Percentiles rank a stretch among this genome's conserved stretches.
phyloP scores from a whole-genome alignment of 2,888 invertebrate genomes.

The Pseudococcus longispinus region DNA sequence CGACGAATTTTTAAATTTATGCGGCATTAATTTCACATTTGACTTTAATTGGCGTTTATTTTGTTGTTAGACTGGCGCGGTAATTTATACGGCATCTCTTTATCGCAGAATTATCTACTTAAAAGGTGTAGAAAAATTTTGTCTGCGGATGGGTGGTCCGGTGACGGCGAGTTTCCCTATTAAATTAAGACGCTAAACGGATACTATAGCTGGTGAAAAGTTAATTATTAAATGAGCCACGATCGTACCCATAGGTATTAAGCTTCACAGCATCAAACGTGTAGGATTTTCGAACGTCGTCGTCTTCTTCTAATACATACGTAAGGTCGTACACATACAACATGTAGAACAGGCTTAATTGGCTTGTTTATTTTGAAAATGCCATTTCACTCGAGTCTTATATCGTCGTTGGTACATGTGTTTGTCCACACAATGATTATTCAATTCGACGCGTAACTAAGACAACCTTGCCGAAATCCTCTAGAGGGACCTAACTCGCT shows the following conservation, averaged over 20 bases:
- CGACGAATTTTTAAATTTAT: conserved; percentile 38
- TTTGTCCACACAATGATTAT: conserved; percentile 26
- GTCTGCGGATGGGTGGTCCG: conserved; percentile 42
- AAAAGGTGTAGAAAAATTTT: conserved; percentile 46
- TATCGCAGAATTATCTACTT: conserved; percentile 39
- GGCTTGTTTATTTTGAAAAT: conserved; percentile 37
- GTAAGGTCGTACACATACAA: background rate
- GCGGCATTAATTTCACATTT: conserved; percentile 46
- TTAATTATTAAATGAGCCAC: conserved; percentile 41
- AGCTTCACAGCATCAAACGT: background rate
- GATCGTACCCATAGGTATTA: background rate
- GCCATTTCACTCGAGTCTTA: conserved; percentile 19
- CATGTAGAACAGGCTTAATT: conserved; percentile 40
- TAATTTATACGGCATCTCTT: conserved; percentile 43
- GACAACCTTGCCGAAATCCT: conserved; percentile 12
- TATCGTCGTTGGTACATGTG: background rate
- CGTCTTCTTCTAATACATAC: background rate
- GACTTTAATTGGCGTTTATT: conserved; percentile 48
- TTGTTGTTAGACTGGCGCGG: conserved; percentile 32
- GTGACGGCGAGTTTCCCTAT: background rate
- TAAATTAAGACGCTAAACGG: conserved; percentile 43
- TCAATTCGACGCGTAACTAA: background rate
- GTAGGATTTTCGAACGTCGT: conserved; percentile 29
- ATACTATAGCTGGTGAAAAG: conserved; percentile 18
- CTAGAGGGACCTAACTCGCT: background rate